Percentiles rank a stretch among this genome's conserved stretches.
phyloP scores from a whole-genome alignment of 1,140 invertebrate species.

The Hormaphis cornu region DNA sequence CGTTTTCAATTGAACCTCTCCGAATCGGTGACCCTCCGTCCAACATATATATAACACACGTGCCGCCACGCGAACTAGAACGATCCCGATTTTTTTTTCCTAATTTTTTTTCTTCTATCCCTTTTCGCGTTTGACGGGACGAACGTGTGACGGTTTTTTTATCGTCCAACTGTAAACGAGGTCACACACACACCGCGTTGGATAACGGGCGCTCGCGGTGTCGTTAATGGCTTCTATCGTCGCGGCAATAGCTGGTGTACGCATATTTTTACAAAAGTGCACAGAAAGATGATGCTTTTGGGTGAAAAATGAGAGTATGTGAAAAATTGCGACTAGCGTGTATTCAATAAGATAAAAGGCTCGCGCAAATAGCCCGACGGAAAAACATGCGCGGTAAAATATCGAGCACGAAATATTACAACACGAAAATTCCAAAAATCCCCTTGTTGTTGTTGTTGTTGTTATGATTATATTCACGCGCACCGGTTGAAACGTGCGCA shows the following conservation, averaged over 20 bases:
- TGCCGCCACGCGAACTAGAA: neutral
- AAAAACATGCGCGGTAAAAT: neutral
- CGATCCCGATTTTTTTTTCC: neutral
- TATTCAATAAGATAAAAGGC: slow-evolving; percentile 27
- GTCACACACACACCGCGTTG: neutral
- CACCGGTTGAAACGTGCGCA: too few species aligned
- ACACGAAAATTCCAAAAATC: slow-evolving; percentile 5
- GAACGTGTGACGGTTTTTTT: neutral
- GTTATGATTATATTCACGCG: too few species aligned
- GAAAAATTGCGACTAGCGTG: neutral
- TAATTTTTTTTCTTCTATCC: too few species aligned
- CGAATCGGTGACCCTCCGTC: too few species aligned
- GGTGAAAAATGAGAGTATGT: too few species aligned
- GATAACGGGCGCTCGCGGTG: neutral
- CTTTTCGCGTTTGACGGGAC: neutral
- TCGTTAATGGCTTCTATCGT: neutral
- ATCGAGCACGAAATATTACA: slow-evolving; percentile 10
- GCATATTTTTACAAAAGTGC: too few species aligned
- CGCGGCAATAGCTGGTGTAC: neutral
- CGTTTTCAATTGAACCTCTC: too few species aligned
- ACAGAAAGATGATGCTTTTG: too few species aligned
- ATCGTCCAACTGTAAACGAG: slow-evolving; percentile 11
- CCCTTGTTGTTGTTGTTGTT: too few species aligned
- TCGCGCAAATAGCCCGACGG: neutral
- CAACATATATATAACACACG: too few species aligned